Evolutionary conservation across 2,113 vertebrate genomes (phyloP).

Genomic region (Cryptomyrus ogoouensis): DNA sequence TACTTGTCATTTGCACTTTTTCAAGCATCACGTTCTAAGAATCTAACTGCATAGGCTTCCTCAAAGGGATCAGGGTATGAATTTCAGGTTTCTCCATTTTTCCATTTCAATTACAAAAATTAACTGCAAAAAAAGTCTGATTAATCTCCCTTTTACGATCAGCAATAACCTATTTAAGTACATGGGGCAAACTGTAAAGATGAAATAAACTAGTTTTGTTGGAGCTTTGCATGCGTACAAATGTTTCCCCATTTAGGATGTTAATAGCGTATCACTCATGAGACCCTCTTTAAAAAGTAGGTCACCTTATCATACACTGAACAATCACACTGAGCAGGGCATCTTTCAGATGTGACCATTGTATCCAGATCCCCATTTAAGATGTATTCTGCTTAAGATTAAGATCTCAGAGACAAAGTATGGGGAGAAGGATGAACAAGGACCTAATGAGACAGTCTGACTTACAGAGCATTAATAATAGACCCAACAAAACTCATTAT

Average conservation of each 20-base stretch:
- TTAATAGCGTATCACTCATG: slow-evolving; percentile 3
- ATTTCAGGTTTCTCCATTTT: background rate
- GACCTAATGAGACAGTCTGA: background rate
- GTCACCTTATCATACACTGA: slow-evolving; percentile 2
- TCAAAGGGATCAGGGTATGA: background rate
- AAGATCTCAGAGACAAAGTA: background rate
- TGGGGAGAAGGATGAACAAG: background rate
- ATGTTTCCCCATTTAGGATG: slow-evolving; percentile 1
- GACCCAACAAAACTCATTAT: background rate
- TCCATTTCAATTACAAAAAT: background rate
- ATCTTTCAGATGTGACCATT: background rate
- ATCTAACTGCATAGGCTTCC: background rate
- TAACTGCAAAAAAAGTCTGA: background rate
- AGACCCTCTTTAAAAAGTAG: slow-evolving; percentile 7
- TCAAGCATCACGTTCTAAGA: background rate
- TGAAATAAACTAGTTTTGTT: background rate
- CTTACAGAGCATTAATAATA: background rate
- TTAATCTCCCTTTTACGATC: background rate
- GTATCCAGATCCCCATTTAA: background rate
- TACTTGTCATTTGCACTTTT: background rate
- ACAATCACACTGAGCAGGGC: background rate
- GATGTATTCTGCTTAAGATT: background rate
- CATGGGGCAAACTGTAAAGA: background rate
- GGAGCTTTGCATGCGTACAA: background rate
- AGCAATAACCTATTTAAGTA: background rate